Conservation (phyloP, 2,797 vertebrate species). For the Coregonus ussuriensis region DNA sequence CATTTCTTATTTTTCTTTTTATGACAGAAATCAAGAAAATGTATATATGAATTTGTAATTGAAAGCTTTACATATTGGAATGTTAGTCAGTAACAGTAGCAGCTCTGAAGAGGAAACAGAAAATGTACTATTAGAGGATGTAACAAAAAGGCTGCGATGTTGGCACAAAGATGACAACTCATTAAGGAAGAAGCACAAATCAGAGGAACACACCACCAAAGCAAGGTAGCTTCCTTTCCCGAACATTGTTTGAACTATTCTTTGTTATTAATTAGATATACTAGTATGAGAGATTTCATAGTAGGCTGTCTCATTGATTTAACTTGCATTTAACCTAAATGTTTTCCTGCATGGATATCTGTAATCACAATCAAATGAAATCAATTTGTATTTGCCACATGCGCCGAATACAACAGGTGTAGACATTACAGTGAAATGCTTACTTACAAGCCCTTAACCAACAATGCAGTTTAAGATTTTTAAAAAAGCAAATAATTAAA, state of each 20-base stretch:
- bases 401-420: no score
- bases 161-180: slow-evolving; percentile 3
- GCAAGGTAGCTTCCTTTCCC: slow-evolving; percentile 47
- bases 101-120: slow-evolving; percentile 74
- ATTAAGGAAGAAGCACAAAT: slow-evolving; percentile 59
- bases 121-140: background rate
- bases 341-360: background rate
- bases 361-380: background rate
- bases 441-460: no score
- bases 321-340: background rate
- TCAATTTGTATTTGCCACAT: no score
- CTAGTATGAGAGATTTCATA: no score
- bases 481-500: no score
- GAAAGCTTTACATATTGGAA: slow-evolving; percentile 26
- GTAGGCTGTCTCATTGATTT: background rate
- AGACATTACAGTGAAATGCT: no score
- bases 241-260: background rate
- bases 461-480: no score
- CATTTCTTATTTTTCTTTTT: background rate
- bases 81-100: slow-evolving; percentile 80
- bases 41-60: slow-evolving; percentile 2
- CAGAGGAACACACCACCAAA: slow-evolving; percentile 37
- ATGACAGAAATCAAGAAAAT: background rate
- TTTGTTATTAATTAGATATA: background rate
- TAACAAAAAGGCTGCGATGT: slow-evolving; percentile 16